Base-by-base conservation (phyloP, 2,113 vertebrate species). In the Cyanoliseus patagonus region DNA sequence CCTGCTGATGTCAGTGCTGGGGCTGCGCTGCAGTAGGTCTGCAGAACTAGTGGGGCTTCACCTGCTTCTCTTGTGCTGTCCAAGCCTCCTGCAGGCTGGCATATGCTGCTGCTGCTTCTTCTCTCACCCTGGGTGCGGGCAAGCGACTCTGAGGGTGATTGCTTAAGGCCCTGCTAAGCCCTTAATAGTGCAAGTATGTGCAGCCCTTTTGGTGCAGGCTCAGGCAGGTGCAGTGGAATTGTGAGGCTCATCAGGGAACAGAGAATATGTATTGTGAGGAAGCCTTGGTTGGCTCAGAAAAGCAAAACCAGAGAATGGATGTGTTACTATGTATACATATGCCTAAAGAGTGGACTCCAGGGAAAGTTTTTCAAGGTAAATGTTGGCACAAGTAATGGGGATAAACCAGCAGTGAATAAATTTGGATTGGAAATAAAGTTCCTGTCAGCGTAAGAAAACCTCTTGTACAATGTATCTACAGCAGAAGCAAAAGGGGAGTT, bases 21-120 rank as follows among this genome's bases (percentile, higher is more conserved):
- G 24, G 53, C 31, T 66, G 42, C 24, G 66, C 18, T 3, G 7
- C 0, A 0, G 28, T 23, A 33, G 14, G 30, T 24, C 25, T 51
- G 44, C 44, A 70, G 51, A 35, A 24, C 62, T 9, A 25, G 27
- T 9, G 24, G 37, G 44, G 13, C 49, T 25, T 31, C 47, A 27
- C 35, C 41, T 35, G 2, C 41, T 35, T n/a, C 41, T 55, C 39
- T n/a, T 30, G 75, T 37, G 53, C 86, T 74, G 44, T 35, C 23
- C 33, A 7, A 18, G 49, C 49, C 47, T 57, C 76, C 46, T 3
- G 5, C 49, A 52, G 80, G 51, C 55, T 83, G 80, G 17, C 28
- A 12, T 7, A 8, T 22, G 7, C 47, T 91, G 88, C 63, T 79
- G 33, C 68, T 70, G 41, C 75, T 64, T n/a, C 28, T 93, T 19